These are phyloP conservation scores for Colius striatus DNA, from an alignment of 2,113 vertebrate species.

Conservation along the genomic window DNA sequence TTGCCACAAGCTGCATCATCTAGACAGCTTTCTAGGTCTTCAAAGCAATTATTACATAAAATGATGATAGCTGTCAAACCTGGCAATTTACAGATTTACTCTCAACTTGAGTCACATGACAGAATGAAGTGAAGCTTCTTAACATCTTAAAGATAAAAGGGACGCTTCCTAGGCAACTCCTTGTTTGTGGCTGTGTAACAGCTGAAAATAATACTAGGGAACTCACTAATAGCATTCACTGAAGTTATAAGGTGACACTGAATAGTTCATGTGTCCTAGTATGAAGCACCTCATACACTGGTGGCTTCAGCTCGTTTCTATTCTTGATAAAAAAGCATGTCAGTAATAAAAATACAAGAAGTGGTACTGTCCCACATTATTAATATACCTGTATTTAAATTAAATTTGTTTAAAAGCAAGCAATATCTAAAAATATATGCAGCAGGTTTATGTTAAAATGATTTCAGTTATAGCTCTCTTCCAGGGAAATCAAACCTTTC, in stretches of 20 bases:
- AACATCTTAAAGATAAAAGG: slow-evolving; percentile 17
- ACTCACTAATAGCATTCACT: neutral
- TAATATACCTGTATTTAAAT: neutral
- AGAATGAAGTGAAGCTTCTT: neutral
- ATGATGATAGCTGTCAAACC: neutral
- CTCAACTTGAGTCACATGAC: neutral
- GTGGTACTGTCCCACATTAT: neutral
- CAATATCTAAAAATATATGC: neutral
- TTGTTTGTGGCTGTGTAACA: neutral
- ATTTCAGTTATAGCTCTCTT: neutral
- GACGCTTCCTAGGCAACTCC: neutral
- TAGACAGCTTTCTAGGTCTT: neutral
- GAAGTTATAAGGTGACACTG: neutral
- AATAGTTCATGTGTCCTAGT: neutral
- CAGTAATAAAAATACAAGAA: neutral
- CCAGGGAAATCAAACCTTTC: neutral
- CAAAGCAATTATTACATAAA: neutral
- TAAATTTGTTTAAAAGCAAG: neutral
- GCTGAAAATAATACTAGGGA: neutral
- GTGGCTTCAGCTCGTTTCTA: neutral
- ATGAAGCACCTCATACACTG: neutral
- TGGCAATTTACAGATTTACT: neutral
- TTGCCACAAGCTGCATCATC: neutral
- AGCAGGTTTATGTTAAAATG: neutral
- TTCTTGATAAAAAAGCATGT: neutral